Evolutionary conservation across 2,888 invertebrate species (phyloP).

Genomic region (Deilephila porcellus): DNA sequence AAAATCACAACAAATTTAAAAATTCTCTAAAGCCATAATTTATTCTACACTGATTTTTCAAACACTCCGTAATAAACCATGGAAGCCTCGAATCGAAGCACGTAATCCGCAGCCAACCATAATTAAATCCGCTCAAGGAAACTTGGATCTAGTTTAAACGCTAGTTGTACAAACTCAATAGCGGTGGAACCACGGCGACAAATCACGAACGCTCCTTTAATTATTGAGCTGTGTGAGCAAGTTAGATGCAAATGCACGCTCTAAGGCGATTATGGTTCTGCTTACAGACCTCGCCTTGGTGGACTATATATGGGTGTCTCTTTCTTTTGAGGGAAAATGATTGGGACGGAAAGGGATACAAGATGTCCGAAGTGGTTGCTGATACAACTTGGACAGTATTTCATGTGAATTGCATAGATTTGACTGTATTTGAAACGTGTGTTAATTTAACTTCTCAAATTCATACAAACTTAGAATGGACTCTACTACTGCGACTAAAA

Average conservation of each 20-base stretch:
- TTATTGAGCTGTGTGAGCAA: constrained; percentile 20
- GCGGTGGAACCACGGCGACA: constrained; percentile 44
- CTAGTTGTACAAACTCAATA: constrained; percentile 44
- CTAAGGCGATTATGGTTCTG: constrained; percentile 25
- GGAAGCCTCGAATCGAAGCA: constrained; percentile 5
- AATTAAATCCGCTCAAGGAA: constrained; percentile 39
- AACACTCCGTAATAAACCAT: not conserved
- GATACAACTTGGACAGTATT: not conserved
- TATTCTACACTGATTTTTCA: too few relatives aligned
- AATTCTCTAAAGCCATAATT: too few relatives aligned
- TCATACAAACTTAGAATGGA: too few relatives aligned
- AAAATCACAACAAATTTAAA: too few relatives aligned
- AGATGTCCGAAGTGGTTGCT: not conserved
- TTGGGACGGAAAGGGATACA: not conserved
- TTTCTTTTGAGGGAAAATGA: not conserved
- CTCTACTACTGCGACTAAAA: too few relatives aligned
- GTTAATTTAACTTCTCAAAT: not conserved
- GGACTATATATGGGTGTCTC: not conserved
- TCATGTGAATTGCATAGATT: not conserved
- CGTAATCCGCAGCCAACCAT: constrained; percentile 27
- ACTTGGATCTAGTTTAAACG: constrained; percentile 41
- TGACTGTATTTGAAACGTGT: not conserved
- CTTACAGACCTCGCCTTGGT: constrained; percentile 9
- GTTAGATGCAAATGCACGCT: constrained; percentile 22
- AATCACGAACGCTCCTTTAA: constrained; percentile 43